Evolutionary conservation across 2,797 vertebrate species (phyloP), one percentile per base, ranked within the genome.

Genomic region (Adelosebastes latens): DNA sequence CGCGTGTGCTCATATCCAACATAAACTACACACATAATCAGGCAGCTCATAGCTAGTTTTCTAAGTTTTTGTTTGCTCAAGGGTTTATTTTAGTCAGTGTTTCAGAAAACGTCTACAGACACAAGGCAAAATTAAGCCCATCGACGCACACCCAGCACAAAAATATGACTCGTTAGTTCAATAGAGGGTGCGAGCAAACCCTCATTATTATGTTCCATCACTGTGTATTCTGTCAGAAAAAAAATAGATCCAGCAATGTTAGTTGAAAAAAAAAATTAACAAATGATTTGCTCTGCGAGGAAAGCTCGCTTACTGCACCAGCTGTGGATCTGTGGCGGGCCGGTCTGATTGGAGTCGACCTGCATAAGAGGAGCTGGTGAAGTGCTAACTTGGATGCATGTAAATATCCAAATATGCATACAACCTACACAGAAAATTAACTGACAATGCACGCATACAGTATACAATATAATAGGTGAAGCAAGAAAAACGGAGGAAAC

Each of bases 151-250:
- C 42, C 34, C 34, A 67, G 71, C 66, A 80, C 42, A 79, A 84
- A 88, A 61, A 79, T 78, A 77, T 32, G 42, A 79, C 81, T 83
- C 27, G 58, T 76, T 84, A 82, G 80, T 74, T 86, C 39, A 80
- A 84, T 32, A 80, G 64, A 80, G 31, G 58, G 32, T 82, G 73
- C 27, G 3, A 72, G 59, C 20, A 31, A 79, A 79, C 49, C 53
- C 77, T 89, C 77, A 81, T 87, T 89, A 87, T 82, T 78, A 69
- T 20, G 39, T 82, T 71, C 62, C 72, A 67, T 82, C 58, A 80
- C 72, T 79, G 63, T 79, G 71, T 76, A 64, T 77, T 79, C 55
- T 79, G 49, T 77, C 42, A 53, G 53, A 42, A 34, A 55, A 62
- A 69, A 74, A 81, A 88, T 13, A 64, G 63, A 87, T 66, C 29